A percentile compares a stretch with the other conserved stretches of the same genome.
Conservation (phyloP, 2,888 invertebrate species). For the Erebia ligea region DNA sequence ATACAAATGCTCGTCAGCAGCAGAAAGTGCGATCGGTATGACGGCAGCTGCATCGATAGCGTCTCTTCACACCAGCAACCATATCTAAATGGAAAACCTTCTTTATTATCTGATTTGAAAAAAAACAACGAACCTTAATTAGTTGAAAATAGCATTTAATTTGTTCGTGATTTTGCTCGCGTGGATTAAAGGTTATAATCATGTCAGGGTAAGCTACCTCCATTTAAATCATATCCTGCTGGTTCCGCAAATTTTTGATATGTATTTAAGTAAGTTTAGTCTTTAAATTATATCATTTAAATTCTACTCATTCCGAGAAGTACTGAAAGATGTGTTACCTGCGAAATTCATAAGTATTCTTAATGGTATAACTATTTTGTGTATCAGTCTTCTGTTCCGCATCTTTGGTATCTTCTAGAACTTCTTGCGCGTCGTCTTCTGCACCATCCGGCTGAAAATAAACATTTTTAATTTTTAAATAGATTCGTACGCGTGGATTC, state of each 20-base stretch:
- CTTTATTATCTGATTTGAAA: background rate
- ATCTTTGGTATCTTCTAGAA: conserved; percentile 36
- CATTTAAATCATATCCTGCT: no score
- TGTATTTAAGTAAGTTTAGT: no score
- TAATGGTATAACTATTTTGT: conserved; percentile 12
- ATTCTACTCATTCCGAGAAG: background rate
- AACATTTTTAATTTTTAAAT: background rate
- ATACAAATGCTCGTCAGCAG: conserved; percentile 93
- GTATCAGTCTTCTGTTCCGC: conserved; percentile 36
- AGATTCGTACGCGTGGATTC: no score
- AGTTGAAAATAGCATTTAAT: no score
- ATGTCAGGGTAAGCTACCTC: no score
- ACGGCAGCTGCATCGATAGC: conserved; percentile 90
- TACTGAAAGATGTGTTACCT: conserved; percentile 33
- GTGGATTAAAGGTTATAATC: no score
- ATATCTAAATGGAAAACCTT: conserved; percentile 70
- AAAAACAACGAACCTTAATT: no score
- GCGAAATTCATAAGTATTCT: conserved; percentile 39
- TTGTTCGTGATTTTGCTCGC: no score
- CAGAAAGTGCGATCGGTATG: conserved; percentile 92
- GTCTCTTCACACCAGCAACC: conserved; percentile 92
- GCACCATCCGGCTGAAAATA: conserved; percentile 9
- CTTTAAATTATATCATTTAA: no score
- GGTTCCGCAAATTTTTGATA: no score
- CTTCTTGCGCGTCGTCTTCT: conserved; percentile 29